Conservation (phyloP, 2,888 invertebrate genomes). For the Enoplolaimus lenunculus region DNA sequence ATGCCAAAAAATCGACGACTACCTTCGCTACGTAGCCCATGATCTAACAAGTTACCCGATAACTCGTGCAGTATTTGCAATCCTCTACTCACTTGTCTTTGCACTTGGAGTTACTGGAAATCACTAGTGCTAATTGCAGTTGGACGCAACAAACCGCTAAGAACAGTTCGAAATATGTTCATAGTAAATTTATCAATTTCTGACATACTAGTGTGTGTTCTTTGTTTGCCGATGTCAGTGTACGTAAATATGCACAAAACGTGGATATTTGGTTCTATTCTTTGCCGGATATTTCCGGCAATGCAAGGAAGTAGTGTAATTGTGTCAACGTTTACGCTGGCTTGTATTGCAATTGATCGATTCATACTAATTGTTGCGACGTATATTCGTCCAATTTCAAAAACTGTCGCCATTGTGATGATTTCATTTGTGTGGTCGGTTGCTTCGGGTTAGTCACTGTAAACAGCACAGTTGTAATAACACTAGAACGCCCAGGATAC, state of each 20-base stretch:
- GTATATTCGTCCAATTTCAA: background rate
- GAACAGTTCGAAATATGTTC: constrained; percentile 2
- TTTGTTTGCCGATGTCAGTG: background rate
- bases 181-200: constrained; percentile 10
- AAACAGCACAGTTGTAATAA: too few relatives aligned
- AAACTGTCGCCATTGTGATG: background rate
- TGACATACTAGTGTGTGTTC: constrained; percentile 1
- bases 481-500: too few relatives aligned
- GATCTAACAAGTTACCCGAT: background rate
- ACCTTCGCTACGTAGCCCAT: too few relatives aligned
- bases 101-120: background rate
- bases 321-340: constrained; percentile 3
- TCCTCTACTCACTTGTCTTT: constrained; percentile 2
- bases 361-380: background rate
- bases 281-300: background rate
- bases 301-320: constrained; percentile 1
- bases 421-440: background rate
- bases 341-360: constrained; percentile 8
- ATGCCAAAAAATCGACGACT: too few relatives aligned
- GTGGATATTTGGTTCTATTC: background rate
- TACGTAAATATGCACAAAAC: constrained; percentile 1
- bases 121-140: background rate
- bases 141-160: background rate
- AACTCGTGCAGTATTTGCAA: background rate
- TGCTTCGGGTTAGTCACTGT: too few relatives aligned